phyloP scores from a whole-genome alignment of 2,113 vertebrate species.

The Lagopus muta region DNA sequence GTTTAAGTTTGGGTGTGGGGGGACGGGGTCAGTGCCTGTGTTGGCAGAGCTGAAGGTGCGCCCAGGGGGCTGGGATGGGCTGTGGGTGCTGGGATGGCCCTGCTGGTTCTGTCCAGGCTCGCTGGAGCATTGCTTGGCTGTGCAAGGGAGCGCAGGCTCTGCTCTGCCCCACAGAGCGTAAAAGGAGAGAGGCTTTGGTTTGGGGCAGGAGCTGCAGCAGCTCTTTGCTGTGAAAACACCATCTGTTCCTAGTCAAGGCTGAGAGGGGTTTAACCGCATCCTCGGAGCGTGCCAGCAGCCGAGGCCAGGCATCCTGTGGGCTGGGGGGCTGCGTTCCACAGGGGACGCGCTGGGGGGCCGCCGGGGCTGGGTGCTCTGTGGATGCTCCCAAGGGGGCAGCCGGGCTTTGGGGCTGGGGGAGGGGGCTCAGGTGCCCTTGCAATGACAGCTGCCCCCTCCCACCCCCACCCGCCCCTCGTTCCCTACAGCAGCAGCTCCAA shows the following conservation, averaged over 20 bases:
- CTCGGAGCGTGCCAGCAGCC: background rate
- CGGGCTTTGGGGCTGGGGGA: background rate
- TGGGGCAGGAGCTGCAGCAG: background rate
- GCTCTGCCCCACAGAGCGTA: background rate
- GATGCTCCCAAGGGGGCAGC: background rate
- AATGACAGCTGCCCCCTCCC: constrained; percentile 10
- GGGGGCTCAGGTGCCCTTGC: background rate
- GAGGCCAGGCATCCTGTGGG: background rate
- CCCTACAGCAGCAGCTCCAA: constrained; percentile 95
- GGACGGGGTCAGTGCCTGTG: background rate
- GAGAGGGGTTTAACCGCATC: background rate
- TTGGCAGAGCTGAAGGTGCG: background rate
- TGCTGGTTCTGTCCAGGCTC: background rate
- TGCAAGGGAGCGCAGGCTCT: background rate
- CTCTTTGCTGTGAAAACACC: background rate
- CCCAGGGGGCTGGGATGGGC: background rate
- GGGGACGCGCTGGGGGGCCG: background rate
- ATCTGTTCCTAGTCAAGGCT: background rate
- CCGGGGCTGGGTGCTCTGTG: background rate
- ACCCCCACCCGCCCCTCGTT: constrained; percentile 35
- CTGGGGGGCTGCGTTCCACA: background rate
- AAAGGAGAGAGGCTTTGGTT: constrained; percentile 3
- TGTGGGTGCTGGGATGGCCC: no score
- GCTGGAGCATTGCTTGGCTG: accelerated
- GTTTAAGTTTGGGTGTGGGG: background rate